These are phyloP conservation scores for Scytalopus superciliaris DNA, from an alignment of 2,113 vertebrate genomes.

Conservation along the genomic window DNA sequence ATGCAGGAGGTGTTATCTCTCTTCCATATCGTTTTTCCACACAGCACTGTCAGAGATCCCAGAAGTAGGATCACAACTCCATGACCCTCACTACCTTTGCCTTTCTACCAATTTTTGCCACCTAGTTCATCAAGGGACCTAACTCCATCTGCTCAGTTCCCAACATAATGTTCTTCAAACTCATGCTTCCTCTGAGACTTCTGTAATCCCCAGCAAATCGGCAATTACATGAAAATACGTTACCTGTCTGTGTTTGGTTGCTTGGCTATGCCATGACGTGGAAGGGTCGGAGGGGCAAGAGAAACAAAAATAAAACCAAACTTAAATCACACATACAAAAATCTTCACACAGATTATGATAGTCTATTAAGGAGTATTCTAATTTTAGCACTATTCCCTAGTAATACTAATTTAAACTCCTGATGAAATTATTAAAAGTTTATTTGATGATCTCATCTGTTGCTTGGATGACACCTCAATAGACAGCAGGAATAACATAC, in stretches of 20 bases:
- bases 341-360: background rate
- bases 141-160: background rate
- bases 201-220: background rate
- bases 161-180: accelerated
- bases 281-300: background rate
- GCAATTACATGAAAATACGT: background rate
- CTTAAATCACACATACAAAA: accelerated
- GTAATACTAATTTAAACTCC: background rate
- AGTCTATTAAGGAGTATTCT: background rate
- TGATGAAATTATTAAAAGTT: background rate
- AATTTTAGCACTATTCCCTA: background rate
- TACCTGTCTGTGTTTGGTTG: background rate
- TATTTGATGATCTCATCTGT: background rate
- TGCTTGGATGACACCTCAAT: background rate
- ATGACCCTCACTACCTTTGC: background rate
- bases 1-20: background rate
- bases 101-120: background rate
- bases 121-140: background rate
- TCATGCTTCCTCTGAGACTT: background rate
- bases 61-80: background rate
- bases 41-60: background rate
- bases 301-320: background rate
- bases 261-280: background rate
- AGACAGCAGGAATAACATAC: background rate
- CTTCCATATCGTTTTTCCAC: background rate